Base-by-base conservation (phyloP, 2,888 invertebrate genomes). In the Odontomyia ornata region DNA sequence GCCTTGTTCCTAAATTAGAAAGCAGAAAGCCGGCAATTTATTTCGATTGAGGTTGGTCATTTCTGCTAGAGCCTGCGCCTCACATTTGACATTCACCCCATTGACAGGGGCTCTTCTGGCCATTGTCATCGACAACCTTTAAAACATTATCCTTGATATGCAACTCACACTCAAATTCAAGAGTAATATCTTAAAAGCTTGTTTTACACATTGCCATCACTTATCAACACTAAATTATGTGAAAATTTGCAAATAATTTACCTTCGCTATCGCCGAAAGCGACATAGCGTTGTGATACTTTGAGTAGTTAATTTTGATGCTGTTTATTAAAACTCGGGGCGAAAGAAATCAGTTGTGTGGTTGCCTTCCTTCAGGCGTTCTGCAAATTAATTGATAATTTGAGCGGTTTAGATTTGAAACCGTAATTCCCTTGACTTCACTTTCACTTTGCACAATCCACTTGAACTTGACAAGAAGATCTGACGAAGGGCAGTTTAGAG, bases 281-380 rank as follows among this genome's bases (percentile, higher is more conserved):
- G 87, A 90, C 88, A 89, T 89, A 86, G 89, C 89, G 84, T 89
- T 90, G 88, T 90, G 90, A 86, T 90, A 91, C 89, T 91, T 91
- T 82, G 89, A 89, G 87, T 89, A 91, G 87, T 88, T 90, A 90
- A 91, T 91, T 89, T 91, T 91, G 90, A 83, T 83, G 86, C 85
- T 84, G 84, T 86, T 84, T 4, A 80, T 79, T 77, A 75, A 57
- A 52, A 47, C 23, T 25, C 36, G 5, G 46, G 67, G 23, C n/a
- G 56, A 64, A 43, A 15, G 21, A 75, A 57, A 67, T 77, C 23
- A 3, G 36, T 5, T 36, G 36, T 36, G 3, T 9, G 2, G 11
- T 47, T 65, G 76, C 71, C 71, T 72, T 15, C 28, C 30, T 28
- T 36, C 21, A 71, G 76, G 76, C 76, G 76, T 43, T 69, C 3